phyloP scores from a whole-genome alignment of 1,140 invertebrate species.

The Ectropis grisescens region DNA sequence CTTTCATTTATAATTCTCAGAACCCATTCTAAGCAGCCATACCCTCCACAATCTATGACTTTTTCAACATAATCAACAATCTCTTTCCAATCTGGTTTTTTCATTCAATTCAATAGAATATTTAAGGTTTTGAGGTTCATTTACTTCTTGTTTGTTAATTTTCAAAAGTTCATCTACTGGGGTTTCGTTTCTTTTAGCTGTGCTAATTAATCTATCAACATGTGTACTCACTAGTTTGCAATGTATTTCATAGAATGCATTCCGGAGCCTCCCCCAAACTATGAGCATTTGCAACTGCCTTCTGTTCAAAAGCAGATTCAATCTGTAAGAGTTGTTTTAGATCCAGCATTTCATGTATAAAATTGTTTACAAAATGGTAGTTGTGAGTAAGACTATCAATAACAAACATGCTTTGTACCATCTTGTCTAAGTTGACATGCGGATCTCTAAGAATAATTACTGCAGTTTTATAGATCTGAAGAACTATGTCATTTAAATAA shows the following conservation, averaged over 20 bases:
- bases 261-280: conserved; percentile 36
- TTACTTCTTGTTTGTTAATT: too few relatives aligned
- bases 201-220: too few relatives aligned
- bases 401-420: conserved; percentile 18
- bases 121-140: conserved; percentile 10
- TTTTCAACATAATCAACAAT: conserved; percentile 26
- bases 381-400: conserved; percentile 19
- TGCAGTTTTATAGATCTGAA: conserved; percentile 17
- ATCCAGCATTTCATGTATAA: conserved; percentile 14
- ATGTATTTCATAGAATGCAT: conserved; percentile 39
- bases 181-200: too few relatives aligned
- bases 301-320: conserved; percentile 4
- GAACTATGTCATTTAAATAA: conserved; percentile 9
- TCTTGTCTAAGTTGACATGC: conserved; percentile 20
- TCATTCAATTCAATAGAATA: conserved; percentile 11
- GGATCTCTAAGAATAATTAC: conserved; percentile 17
- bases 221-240: too few relatives aligned
- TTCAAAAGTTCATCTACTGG: conserved; percentile 15
- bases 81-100: conserved; percentile 14
- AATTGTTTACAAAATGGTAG: neutral
- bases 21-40: conserved; percentile 47
- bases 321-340: conserved; percentile 11
- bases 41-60: conserved; percentile 40
- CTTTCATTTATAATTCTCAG: conserved; percentile 38
- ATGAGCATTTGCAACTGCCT: conserved; percentile 10